Evolutionary conservation across 2,888 invertebrate genomes (phyloP).

Genomic region (Chironomus tentans): DNA sequence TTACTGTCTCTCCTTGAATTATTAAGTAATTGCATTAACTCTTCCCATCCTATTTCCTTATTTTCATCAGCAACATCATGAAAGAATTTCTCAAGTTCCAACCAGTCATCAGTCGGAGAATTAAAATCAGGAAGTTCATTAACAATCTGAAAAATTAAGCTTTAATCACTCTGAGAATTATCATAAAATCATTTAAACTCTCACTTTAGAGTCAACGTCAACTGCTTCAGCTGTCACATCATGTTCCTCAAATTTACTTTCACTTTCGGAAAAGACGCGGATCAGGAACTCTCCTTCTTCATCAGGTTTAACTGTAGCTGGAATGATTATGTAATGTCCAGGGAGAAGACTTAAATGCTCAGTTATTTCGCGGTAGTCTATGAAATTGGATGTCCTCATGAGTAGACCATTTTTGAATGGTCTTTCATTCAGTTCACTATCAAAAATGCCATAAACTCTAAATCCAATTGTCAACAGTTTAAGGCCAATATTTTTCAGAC

Average conservation of each 20-base stretch:
- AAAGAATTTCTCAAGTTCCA: conserved; percentile 65
- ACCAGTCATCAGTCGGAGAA: conserved; percentile 34
- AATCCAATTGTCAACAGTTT: conserved; percentile 94
- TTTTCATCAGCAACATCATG: conserved; percentile 79
- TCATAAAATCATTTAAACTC: no score
- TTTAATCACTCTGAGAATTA: no score
- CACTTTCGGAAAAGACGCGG: conserved; percentile 88
- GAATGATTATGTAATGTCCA: conserved; percentile 89
- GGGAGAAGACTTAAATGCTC: conserved; percentile 87
- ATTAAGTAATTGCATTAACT: conserved; percentile 84
- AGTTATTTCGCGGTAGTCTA: conserved; percentile 83
- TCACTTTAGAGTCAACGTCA: conserved; percentile 70
- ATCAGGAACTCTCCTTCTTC: conserved; percentile 94
- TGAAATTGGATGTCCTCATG: conserved; percentile 86
- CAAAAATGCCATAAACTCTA: conserved; percentile 77
- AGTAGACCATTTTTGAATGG: conserved; percentile 81
- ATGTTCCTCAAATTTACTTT: conserved; percentile 79
- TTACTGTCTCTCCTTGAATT: conserved; percentile 78
- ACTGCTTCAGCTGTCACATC: conserved; percentile 80
- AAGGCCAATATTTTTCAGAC: conserved; percentile 76
- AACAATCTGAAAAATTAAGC: conserved; percentile 39
- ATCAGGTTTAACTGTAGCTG: conserved; percentile 93
- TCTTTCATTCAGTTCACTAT: conserved; percentile 57
- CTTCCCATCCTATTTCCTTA: conserved; percentile 88
- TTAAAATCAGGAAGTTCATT: conserved; percentile 42